Conservation (phyloP, 1,140 invertebrate genomes). For the Aphidius gifuensis region DNA sequence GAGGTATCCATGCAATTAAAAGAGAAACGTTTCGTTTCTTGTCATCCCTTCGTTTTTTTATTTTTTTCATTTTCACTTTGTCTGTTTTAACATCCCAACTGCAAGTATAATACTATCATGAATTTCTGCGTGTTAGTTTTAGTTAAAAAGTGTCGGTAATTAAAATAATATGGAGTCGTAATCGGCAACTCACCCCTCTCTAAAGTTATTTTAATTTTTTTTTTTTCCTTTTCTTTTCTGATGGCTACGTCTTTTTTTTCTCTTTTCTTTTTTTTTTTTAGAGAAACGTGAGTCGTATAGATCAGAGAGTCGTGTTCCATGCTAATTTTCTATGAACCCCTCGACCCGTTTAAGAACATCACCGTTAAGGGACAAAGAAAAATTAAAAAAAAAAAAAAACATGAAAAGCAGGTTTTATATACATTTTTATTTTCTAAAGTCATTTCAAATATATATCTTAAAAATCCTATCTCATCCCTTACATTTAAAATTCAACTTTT, state of each 20-base stretch:
- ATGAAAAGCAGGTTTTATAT: conserved; percentile 28
- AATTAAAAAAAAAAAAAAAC: conserved; percentile 54
- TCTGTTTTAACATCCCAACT: not conserved
- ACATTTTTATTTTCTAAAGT: no score
- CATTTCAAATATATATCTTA: no score
- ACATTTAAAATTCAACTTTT: no score
- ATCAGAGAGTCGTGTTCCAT: conserved; percentile 35
- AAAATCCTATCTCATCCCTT: no score
- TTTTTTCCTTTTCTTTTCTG: not conserved
- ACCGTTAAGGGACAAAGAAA: conserved; percentile 25
- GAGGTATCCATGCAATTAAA: conserved; percentile 46
- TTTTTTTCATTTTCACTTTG: not conserved
- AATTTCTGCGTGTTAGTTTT: not conserved
- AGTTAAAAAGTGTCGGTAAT: conserved; percentile 44
- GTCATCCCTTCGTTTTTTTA: conserved; percentile 26
- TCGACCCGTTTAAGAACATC: no score
- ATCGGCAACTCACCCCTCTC: conserved; percentile 32
- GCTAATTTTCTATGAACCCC: conserved; percentile 41
- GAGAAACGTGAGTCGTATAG: conserved; percentile 13
- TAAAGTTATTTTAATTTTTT: not conserved
- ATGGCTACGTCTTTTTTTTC: conserved; percentile 3
- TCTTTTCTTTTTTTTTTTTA: not conserved
- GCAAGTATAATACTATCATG: no score
- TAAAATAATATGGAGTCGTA: conserved; percentile 52
- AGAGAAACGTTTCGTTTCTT: conserved; percentile 51